Evolutionary conservation across 1,140 invertebrate species (phyloP), one percentile per base, ranked within the genome.

Genomic region (Cotesia vestalis): DNA sequence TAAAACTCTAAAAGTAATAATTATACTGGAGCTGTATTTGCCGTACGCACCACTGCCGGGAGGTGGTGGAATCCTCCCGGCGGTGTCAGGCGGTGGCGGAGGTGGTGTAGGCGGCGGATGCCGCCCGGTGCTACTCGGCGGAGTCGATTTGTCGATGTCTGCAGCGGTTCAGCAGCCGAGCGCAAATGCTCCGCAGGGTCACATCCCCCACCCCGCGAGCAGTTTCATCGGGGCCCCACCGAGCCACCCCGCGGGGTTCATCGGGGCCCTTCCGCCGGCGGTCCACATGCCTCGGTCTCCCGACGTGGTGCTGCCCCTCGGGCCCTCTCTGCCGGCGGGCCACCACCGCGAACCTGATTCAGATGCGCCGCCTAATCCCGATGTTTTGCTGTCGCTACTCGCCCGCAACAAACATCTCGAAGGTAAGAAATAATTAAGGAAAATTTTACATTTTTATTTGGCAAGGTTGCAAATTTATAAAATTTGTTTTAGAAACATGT

Each of bases 341-440:
- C 81, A 86, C 76, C 64, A 79, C 80, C 77, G 81, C 77, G 75
- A 75, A 75, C 57, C 77, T 76, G 77, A 86, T 46, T 57, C 84
- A 36, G 87, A 89, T 73, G 85, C 83, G 20, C 83, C 88, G 71
- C 91, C 92, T 52, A 92, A 92, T 83, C 91, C 94, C n/a, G 94
- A 96, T 80, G 92, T 95, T 61, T 88, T 96, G 35, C 87, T 95
- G 3, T 94, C 94, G 1, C 88, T 96, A 27, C 88, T 96, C 53
- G 93, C 94, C 14, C 91, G 94, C 80, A 96, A 96, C 86, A 95
- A 95, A 85, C 92, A 92, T 73, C 88, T 96, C 8, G 94, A 96
- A 94, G 94, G 95, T 96, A 88, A 87, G 88, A 17, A 17, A 35
- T 27, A 27, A 12, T 11, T 17, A 53, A 5, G 17, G 36, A 12